Evolutionary conservation across 2,888 invertebrate genomes (phyloP).

Genomic region (Dascillus cervinus): DNA sequence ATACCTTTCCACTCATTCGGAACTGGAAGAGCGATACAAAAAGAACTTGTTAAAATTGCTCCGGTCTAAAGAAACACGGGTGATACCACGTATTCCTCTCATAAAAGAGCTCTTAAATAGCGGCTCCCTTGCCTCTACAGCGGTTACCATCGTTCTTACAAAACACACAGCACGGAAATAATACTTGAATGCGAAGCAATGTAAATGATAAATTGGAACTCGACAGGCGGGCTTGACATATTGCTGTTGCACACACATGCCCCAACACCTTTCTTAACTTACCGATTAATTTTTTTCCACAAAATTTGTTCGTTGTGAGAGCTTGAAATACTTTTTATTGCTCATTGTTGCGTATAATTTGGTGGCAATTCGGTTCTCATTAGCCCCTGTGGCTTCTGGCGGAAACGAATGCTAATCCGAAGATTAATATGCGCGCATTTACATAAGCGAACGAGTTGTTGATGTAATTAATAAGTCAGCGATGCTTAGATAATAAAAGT

Average conservation of each 20-base stretch:
- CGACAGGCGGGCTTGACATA: constrained; percentile 12
- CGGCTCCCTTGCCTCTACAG: constrained; percentile 1
- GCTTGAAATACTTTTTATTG: no score
- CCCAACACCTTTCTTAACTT: constrained; percentile 16
- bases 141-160: constrained; percentile 6
- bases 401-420: constrained; percentile 19
- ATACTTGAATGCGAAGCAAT: constrained; percentile 8
- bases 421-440: constrained; percentile 21
- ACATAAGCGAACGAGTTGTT: constrained; percentile 21
- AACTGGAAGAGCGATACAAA: no score
- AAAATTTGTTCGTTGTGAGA: no score
- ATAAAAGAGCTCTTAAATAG: constrained; percentile 2
- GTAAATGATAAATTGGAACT: constrained; percentile 16
- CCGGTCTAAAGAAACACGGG: constrained; percentile 1
- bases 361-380: constrained; percentile 22
- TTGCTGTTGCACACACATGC: constrained; percentile 10
- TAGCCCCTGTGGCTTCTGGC: constrained; percentile 19
- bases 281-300: no score
- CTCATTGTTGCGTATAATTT: constrained; percentile 20
- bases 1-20: no score
- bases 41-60: constrained; percentile 4
- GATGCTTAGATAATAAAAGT: constrained; percentile 16
- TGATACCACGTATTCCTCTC: constrained; percentile 2
- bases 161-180: constrained; percentile 8
- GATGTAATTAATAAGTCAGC: constrained; percentile 22